Evolutionary conservation across 2,113 vertebrate species (phyloP), one percentile per base, ranked within the genome.

Genomic region (Pelobates fuscus): DNA sequence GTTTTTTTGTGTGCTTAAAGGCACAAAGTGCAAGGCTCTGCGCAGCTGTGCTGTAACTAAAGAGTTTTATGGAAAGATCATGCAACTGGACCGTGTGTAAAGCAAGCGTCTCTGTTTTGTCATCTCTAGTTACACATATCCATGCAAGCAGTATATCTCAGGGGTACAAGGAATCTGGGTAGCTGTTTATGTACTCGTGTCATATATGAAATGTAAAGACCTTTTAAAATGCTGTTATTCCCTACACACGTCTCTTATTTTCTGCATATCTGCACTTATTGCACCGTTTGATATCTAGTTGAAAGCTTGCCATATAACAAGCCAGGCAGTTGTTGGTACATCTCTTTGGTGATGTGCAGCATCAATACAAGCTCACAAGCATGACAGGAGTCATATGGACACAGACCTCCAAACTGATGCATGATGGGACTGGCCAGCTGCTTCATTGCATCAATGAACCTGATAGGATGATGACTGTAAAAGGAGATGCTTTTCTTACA

Each of bases 341-440:
- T 4, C 3, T 17, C 17, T n/a, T n/a, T n/a, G 5, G 12, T 49
- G 44, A 49, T 49, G 44, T 17, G 15, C 62, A 65, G 62, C 20
- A 63, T 65, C 32, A 65, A 8, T 30, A 14, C 15, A 11, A 23
- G 62, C 23, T 44, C n/a, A 17, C 12, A 65, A 32, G n/a, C 32
- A 15, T 37, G 14, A 24, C 21, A 3, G 14, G 29, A 21, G 37
- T 65, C 37, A 65, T 8, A 65, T 43, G 27, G n/a, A 55, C 20
- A 55, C 20, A 55, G 20, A 55, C n/a, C 52, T 12, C 6, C 62
- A 43, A 12, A 43, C 32, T 20, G 3, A 24, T 65, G 62, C 62
- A 43, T 65, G 60, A 63, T 63, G 62, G 37, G 21, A 8, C 32
- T 14, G 41, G 62, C n/a, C 62, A 65, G 62, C 62, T 65, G 62